Percentiles rank a stretch among this genome's conserved stretches.
phyloP scores from a whole-genome alignment of 2,113 vertebrate genomes.

The Pithys albifrons region DNA sequence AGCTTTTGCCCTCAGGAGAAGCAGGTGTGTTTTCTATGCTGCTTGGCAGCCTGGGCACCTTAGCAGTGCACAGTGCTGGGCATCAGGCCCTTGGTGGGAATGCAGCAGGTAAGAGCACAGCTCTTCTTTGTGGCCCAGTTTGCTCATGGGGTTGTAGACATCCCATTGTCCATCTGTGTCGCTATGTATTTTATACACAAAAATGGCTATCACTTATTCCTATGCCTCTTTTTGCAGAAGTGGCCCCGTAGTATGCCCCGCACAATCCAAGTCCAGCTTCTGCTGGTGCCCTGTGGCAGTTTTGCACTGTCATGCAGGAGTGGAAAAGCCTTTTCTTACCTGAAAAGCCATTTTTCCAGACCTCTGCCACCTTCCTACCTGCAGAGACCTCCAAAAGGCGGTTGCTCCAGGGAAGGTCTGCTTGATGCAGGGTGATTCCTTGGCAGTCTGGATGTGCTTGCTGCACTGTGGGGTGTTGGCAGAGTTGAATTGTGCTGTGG shows the following conservation, averaged over 20 bases:
- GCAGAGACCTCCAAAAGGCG: background rate
- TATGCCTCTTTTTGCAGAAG: background rate
- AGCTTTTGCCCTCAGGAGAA: background rate
- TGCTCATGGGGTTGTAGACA: background rate
- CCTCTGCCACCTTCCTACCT: background rate
- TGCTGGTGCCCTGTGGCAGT: background rate
- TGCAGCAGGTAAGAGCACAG: background rate
- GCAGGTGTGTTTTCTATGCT: background rate
- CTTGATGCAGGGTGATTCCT: fast-evolving
- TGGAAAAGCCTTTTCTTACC: background rate
- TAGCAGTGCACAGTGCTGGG: background rate
- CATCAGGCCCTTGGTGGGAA: background rate
- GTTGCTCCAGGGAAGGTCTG: fast-evolving
- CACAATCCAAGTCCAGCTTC: background rate
- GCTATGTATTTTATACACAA: background rate
- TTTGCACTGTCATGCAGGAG: background rate
- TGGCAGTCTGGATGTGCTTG: background rate
- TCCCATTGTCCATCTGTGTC: fast-evolving
- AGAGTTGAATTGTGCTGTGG: background rate
- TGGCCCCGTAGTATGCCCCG: fast-evolving
- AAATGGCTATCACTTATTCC: background rate
- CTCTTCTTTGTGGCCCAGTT: background rate
- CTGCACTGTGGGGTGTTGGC: background rate
- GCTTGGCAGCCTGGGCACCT: background rate
- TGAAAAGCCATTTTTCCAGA: background rate